These are phyloP conservation scores for Drosophila multiciliata DNA, from an alignment of 2,888 invertebrate genomes.

Conservation along the genomic window DNA sequence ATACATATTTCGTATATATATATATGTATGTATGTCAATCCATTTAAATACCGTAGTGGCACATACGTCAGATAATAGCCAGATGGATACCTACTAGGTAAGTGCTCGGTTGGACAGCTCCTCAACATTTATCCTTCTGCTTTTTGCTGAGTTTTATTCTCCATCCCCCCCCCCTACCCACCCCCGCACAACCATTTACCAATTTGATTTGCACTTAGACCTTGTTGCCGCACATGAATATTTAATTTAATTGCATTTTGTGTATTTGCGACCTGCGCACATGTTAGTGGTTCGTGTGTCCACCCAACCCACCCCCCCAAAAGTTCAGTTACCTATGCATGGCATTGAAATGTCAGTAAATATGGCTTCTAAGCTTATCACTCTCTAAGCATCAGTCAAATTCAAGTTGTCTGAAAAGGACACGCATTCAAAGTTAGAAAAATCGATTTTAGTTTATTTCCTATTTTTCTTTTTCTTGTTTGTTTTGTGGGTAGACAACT, in stretches of 20 bases:
- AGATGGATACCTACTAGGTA: conserved; percentile 75
- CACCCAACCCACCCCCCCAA: not conserved
- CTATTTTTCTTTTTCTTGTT: not conserved
- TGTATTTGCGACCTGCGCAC: conserved; percentile 58
- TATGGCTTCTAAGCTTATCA: conserved; percentile 49
- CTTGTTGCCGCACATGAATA: conserved; percentile 53
- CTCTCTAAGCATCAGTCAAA: conserved; percentile 40
- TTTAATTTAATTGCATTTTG: conserved; percentile 62
- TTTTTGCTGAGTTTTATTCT: conserved; percentile 1
- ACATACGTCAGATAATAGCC: conserved; percentile 71
- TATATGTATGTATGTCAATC: not conserved
- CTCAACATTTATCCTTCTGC: conserved; percentile 5
- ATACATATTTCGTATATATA: not conserved
- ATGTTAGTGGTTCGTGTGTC: conserved; percentile 32
- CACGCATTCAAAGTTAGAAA: conserved; percentile 43
- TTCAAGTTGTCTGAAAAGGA: conserved; percentile 40
- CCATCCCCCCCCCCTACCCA: not conserved
- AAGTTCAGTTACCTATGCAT: conserved; percentile 67
- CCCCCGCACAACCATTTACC: conserved; percentile 2
- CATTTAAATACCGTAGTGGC: conserved; percentile 54
- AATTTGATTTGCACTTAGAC: conserved; percentile 43
- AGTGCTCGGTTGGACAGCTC: conserved; percentile 53
- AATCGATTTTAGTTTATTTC: conserved; percentile 42
- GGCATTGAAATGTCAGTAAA: conserved; percentile 67
- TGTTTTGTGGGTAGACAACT: not conserved